Evolutionary conservation across 2,113 vertebrate genomes (phyloP).

Genomic region (Pogonocichla stellata): DNA sequence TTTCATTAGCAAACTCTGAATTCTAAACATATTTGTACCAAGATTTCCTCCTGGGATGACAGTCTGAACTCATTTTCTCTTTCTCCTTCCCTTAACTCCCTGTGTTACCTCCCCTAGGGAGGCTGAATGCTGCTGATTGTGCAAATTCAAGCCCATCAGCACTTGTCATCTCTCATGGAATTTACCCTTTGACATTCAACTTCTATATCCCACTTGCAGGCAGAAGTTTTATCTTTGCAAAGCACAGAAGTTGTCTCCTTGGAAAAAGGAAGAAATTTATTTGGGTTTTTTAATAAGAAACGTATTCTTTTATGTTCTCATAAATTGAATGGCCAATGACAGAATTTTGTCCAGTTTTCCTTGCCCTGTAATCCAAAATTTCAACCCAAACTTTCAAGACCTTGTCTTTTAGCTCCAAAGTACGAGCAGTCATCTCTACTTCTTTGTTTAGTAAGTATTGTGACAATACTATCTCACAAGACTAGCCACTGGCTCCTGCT

Average conservation of each 20-base stretch:
- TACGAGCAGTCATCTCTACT: neutral
- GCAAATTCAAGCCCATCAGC: slow-evolving; percentile 48
- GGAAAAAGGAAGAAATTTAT: neutral
- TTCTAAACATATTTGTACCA: slow-evolving; percentile 44
- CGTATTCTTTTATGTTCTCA: neutral
- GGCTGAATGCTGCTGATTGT: slow-evolving; percentile 13
- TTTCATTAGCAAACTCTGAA: slow-evolving; percentile 26
- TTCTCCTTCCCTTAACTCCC: neutral
- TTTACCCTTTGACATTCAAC: slow-evolving; percentile 41
- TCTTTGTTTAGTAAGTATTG: neutral
- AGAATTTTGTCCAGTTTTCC: neutral
- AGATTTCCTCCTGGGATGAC: slow-evolving; percentile 24
- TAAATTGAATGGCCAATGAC: neutral
- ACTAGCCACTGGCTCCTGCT: neutral
- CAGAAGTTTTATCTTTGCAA: slow-evolving; percentile 37
- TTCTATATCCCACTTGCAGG: neutral
- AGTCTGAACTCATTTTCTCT: neutral
- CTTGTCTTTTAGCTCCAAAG: neutral
- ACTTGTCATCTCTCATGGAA: slow-evolving; percentile 48
- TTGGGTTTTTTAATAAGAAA: fast-evolving
- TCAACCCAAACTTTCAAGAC: neutral
- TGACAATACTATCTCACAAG: neutral
- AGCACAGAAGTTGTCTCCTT: neutral
- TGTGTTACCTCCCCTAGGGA: slow-evolving; percentile 13
- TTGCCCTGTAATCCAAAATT: neutral